Evolutionary conservation across 2,888 invertebrate genomes (phyloP), one percentile per base, ranked within the genome.

Genomic region (Meganola albula): DNA sequence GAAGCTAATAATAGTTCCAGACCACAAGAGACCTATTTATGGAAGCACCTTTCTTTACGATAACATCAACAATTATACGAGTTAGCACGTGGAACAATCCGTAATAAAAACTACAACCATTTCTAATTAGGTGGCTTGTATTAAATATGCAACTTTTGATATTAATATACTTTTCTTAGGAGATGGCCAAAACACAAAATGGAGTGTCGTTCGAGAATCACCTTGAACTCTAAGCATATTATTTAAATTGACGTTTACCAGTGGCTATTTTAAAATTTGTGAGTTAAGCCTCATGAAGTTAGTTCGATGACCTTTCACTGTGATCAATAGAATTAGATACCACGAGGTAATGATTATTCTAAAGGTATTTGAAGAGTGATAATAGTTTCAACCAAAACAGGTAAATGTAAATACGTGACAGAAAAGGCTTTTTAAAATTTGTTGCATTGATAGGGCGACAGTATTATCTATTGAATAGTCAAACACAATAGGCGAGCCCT

Each of bases 221-320:
- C 80, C 78, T 80, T 79, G 79, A 80, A 80, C 76, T 72, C 65
- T 39, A 53, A 53, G 44, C 52, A 62, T 63, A 60, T n/a, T n/a
- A 70, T 67, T 67, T 58, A 58, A 66, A 67, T 63, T 50, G 56
- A 59, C 58, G 60, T 59, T 53, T 61, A 48, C 48, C 58, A 53
- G 56, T 55, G 58, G 63, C 65, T 63, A 66, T 68, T 68, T 62
- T 53, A 38, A 45, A 40, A 51, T 46, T 44, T 31, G 37, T 43
- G 46, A 53, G 45, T 51, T 54, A 59, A 63, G 38, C 57, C 33
- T 54, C 56, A 48, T 45, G 53, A 28, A 30, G 48, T 28, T 44
- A 44, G 66, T 59, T 65, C 59, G 46, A 41, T 45, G 53, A 65
- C 60, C 64, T 65, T 51, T 53, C 42, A 34, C 40, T 48, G 35